phyloP scores from a whole-genome alignment of 2,888 invertebrate genomes.

The Carabus problematicus region DNA sequence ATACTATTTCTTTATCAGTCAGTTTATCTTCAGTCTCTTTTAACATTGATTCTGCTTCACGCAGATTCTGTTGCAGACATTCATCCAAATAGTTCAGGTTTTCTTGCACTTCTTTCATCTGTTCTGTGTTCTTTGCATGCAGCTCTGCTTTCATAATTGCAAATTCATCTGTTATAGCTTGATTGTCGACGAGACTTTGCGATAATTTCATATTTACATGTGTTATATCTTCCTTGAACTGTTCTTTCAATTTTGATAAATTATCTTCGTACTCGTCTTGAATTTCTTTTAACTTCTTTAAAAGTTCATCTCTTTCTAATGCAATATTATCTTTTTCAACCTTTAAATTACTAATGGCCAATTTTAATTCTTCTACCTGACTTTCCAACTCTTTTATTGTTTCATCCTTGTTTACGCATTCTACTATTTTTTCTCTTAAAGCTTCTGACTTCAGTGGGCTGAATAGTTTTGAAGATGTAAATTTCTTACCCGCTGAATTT shows the following conservation, averaged over 20 bases:
- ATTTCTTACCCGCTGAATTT: slow-evolving; percentile 33
- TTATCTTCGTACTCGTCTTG: slow-evolving; percentile 58
- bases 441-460: slow-evolving; percentile 53
- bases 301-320: slow-evolving; percentile 55
- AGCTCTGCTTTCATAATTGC: slow-evolving; percentile 26
- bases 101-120: slow-evolving; percentile 45
- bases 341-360: slow-evolving; percentile 58
- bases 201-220: slow-evolving; percentile 57
- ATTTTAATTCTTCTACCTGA: slow-evolving; percentile 62
- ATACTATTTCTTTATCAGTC: slow-evolving; percentile 31
- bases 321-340: slow-evolving; percentile 57
- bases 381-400: slow-evolving; percentile 61
- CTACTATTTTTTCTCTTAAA: slow-evolving; percentile 63
- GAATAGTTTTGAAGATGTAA: slow-evolving; percentile 42
- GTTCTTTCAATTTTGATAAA: slow-evolving; percentile 55
- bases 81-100: slow-evolving; percentile 41
- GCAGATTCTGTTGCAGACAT: slow-evolving; percentile 6
- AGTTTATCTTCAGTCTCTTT: slow-evolving; percentile 41
- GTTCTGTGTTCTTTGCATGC: slow-evolving; percentile 38
- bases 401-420: slow-evolving; percentile 63
- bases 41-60: slow-evolving; percentile 42
- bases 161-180: slow-evolving; percentile 36
- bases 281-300: slow-evolving; percentile 57
- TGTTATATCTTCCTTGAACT: slow-evolving; percentile 53
- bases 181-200: slow-evolving; percentile 57